Evolutionary conservation across 2,113 vertebrate species (phyloP).

Genomic region (Halcyon malimbica): DNA sequence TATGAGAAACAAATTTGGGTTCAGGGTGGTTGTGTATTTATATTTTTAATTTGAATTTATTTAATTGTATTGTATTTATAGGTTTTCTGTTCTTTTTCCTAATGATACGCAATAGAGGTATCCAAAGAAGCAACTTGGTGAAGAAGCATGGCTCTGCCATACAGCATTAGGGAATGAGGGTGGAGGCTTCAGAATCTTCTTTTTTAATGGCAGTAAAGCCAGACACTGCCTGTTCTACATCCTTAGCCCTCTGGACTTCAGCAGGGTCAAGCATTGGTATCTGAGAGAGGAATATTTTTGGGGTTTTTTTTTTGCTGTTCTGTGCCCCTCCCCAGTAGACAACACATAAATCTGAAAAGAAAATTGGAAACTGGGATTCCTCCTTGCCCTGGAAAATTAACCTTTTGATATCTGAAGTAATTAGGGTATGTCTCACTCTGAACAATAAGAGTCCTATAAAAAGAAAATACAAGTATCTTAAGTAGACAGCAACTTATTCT

Average conservation of each 20-base stretch:
- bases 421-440: not conserved
- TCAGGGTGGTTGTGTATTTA: not conserved
- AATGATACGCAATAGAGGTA: not conserved
- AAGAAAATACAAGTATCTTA: not conserved
- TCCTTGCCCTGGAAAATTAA: not conserved
- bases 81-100: not conserved
- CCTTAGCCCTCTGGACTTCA: not conserved
- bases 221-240: not conserved
- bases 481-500: not conserved
- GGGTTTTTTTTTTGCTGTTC: not conserved
- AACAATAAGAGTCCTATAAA: not conserved
- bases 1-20: not conserved
- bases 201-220: not conserved
- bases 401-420: not conserved
- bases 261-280: not conserved
- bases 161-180: not conserved
- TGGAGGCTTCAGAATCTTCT: not conserved
- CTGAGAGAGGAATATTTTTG: not conserved
- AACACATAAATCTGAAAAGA: not conserved
- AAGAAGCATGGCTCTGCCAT: not conserved
- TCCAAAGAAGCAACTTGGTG: not conserved
- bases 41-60: not conserved
- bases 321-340: not conserved
- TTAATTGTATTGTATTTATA: not conserved
- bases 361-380: not conserved